Base-by-base conservation (phyloP, 2,113 vertebrate genomes). In the Choloepus hoffmanni region DNA sequence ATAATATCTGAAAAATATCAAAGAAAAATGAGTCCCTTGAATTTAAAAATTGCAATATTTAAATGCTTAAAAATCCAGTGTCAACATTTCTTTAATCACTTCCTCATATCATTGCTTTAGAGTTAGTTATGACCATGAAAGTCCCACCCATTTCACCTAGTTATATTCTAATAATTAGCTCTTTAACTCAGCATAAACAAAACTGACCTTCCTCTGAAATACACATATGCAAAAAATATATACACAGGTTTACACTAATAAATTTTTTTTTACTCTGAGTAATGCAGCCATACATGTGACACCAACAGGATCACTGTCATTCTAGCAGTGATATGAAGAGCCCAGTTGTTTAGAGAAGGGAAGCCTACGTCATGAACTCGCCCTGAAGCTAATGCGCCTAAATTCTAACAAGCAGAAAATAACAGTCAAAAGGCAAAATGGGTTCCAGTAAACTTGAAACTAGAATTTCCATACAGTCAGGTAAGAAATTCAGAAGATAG, bases 1-100 rank as follows among this genome's bases (percentile, higher is more conserved):
- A 97, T 40, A 53, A 43, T 73, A 90, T 65, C 53, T 60, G 74
- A 84, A 92, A 93, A 92, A 89, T 24, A 91, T 62, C 87, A 65
- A 55, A 12, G 81, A 92, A 90, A 95, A 89, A 77, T 40, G 26
- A 94, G 3, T 81, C 43, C 48, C 53, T 30, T 85, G 45, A 95
- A 63, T 84, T 86, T 84, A 79, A 82, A 96, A 81, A 33, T 28
- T 58, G 0, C 48, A 90, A 43, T 0, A 50, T 12, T 55, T 65
- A 92, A 58, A 72, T 21, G 53, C 82, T 85, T 65, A 50, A 63
- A 96, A 88, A 26, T 11, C 7, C 24, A 79, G 28, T 24, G 48
- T 36, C 67, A 43, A 24, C 6, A 65, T 13, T 60, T 74, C 40
- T 40, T n/a, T 53, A 19, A 40, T 63, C 48, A 15, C 73, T 60